These are phyloP conservation scores for Apogon talboti DNA, from an alignment of 2,797 vertebrate species.

Conservation along the genomic window DNA sequence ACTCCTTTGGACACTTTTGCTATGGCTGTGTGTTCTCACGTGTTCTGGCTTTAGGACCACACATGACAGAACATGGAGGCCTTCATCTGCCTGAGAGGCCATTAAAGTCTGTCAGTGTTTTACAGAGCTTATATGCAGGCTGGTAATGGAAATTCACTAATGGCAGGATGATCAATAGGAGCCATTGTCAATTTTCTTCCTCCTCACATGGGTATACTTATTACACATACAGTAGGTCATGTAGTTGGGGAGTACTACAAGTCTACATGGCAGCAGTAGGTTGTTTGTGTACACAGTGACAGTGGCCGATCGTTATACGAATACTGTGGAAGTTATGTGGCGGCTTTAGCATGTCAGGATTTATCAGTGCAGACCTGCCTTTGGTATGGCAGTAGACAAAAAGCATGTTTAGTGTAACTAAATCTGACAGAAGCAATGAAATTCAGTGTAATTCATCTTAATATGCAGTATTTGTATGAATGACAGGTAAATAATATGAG, in stretches of 20 bases:
- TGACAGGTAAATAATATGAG: background rate
- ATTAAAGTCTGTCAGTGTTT: constrained; percentile 72
- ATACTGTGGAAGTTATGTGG: no score
- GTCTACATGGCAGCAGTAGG: constrained; percentile 6
- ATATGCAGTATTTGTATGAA: no score
- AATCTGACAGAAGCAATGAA: no score
- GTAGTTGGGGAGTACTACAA: constrained; percentile 16
- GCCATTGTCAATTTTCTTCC: constrained; percentile 60
- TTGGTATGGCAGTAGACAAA: no score
- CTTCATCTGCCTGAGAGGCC: constrained; percentile 63
- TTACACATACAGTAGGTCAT: constrained; percentile 37
- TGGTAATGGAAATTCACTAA: constrained; percentile 78
- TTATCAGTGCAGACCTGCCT: no score
- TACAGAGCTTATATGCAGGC: constrained; percentile 56
- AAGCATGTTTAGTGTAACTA: no score
- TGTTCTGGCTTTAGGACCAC: constrained; percentile 39
- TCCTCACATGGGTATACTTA: constrained; percentile 50
- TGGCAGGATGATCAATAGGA: constrained; percentile 77
- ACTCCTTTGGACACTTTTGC: constrained; percentile 36
- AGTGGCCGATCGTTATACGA: no score
- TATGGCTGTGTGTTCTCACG: constrained; percentile 36
- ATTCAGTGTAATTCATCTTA: no score
- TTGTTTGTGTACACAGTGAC: constrained; percentile 23
- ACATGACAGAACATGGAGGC: constrained; percentile 59
- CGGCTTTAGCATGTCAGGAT: no score